Evolutionary conservation across 2,113 vertebrate genomes (phyloP), one percentile per base, ranked within the genome.

Genomic region (Paedocypris sp.): DNA sequence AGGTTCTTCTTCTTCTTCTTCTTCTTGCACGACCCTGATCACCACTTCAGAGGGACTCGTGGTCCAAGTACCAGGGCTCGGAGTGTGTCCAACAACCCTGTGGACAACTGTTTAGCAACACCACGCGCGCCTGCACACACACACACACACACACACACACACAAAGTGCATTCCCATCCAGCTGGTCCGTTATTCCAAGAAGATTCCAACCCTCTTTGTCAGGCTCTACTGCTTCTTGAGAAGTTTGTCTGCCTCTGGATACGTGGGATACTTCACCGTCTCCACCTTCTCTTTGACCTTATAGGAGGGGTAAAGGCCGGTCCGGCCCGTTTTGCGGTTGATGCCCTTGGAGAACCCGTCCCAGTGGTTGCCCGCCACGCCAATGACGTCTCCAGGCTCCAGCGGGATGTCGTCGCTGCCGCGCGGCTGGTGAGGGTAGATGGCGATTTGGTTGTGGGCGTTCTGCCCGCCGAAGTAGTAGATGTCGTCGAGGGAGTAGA

Each of bases 391-490:
- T 60, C 88, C 90, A 39, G 89, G 87, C 74, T 90, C 88, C 83
- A 93, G 86, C 10, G 83, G 82, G 64, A 93, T 90, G 78, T 93
- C 90, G 16, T 90, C 89, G 19, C 79, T 75, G 70, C 79, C 86
- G 64, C 83, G 82, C 45, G 90, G 86, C 38, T 87, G 78, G 65
- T 93, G 90, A 53, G 85, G 75, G 76, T 90, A 89, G 77, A 92
- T 78, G 35, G 89, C 90, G 72, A 90, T 77, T 78, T 93, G 90
- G 69, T 91, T 92, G 80, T 93, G 90, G 39, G 90, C 90, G 58
- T 93, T 93, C 61, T 93, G 90, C 42, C 90, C 90, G 13, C 90
- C 90, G 74, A 92, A 93, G 78, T 93, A 93, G 81, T 93, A 93
- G 79, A 93, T 91, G 72, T 92, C 90, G 73, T 92, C 90, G 76